Percentiles rank a stretch among this genome's conserved stretches.
Evolutionary conservation across 1,140 invertebrate genomes (phyloP).

Genomic region (Caenorhabditis latens): DNA sequence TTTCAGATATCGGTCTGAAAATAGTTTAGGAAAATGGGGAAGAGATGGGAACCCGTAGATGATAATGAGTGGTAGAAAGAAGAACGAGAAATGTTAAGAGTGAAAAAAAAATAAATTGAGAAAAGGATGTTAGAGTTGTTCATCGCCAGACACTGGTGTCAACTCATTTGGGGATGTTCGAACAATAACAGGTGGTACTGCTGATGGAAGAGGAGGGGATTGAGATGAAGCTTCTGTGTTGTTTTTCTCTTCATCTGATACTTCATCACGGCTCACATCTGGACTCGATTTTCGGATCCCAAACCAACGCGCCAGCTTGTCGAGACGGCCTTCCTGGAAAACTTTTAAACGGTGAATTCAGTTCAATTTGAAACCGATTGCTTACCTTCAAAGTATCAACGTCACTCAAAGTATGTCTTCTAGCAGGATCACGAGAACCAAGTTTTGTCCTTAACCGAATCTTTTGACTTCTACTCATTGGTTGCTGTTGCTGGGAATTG

Average conservation of each 20-base stretch:
- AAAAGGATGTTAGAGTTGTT: constrained; percentile 61
- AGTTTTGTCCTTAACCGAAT: constrained; percentile 63
- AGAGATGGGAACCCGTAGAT: constrained; percentile 38
- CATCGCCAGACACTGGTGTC: constrained; percentile 61
- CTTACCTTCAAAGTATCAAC: constrained; percentile 64
- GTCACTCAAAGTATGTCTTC: constrained; percentile 65
- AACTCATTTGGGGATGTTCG: constrained; percentile 63
- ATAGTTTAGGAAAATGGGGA: background rate
- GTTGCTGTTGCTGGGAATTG: background rate
- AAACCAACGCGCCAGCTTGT: constrained; percentile 66
- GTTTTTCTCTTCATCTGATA: constrained; percentile 40
- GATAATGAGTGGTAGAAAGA: constrained; percentile 24
- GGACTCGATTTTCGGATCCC: constrained; percentile 54
- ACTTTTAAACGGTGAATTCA: constrained; percentile 17
- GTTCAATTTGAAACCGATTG: background rate
- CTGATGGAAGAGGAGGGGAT: background rate
- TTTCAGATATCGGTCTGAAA: constrained; percentile 43
- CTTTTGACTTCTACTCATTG: constrained; percentile 60
- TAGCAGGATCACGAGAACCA: constrained; percentile 43
- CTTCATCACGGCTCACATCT: constrained; percentile 47
- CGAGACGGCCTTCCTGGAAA: constrained; percentile 59
- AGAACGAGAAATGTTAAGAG: constrained; percentile 10
- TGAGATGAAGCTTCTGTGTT: background rate
- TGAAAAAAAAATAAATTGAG: background rate
- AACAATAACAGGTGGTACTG: constrained; percentile 56